Percentiles rank a stretch among this genome's conserved stretches.
phyloP scores from a whole-genome alignment of 2,888 invertebrate species.

The Halictus quadricinctus region DNA sequence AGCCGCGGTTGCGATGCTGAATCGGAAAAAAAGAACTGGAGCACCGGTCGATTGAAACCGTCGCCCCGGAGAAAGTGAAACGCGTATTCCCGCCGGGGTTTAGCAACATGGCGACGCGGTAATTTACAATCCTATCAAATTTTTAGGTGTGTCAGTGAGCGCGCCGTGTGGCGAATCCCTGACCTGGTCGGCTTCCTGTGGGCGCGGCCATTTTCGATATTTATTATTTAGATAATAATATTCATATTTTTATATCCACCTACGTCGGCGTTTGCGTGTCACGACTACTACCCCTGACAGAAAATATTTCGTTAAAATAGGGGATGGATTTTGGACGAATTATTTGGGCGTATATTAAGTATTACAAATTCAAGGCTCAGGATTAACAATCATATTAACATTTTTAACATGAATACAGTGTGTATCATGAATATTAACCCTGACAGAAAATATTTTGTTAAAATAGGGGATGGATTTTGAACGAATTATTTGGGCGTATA shows the following conservation, averaged over 20 bases:
- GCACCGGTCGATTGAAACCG: slow-evolving; percentile 53
- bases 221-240: neutral
- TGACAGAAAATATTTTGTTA: no score
- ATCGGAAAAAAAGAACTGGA: slow-evolving; percentile 36
- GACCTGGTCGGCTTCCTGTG: neutral
- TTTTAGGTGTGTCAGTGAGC: slow-evolving; percentile 32
- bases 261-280: no score
- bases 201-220: neutral
- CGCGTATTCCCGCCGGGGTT: slow-evolving; percentile 42
- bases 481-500: no score
- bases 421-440: neutral
- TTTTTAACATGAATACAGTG: neutral
- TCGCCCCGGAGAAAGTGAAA: slow-evolving; percentile 56
- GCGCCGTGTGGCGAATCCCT: slow-evolving; percentile 16
- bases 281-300: neutral
- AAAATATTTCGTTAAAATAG: neutral
- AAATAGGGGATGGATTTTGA: no score
- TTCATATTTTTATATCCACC: neutral
- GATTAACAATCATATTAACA: neutral
- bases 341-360: neutral
- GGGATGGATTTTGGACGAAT: neutral
- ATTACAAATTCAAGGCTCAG: neutral
- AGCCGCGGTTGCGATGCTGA: slow-evolving; percentile 30
- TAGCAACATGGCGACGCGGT: slow-evolving; percentile 41
- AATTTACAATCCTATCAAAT: slow-evolving; percentile 55